These are phyloP conservation scores for Drosophila parthenogenetica DNA, from an alignment of 2,888 invertebrate species.

Conservation along the genomic window DNA sequence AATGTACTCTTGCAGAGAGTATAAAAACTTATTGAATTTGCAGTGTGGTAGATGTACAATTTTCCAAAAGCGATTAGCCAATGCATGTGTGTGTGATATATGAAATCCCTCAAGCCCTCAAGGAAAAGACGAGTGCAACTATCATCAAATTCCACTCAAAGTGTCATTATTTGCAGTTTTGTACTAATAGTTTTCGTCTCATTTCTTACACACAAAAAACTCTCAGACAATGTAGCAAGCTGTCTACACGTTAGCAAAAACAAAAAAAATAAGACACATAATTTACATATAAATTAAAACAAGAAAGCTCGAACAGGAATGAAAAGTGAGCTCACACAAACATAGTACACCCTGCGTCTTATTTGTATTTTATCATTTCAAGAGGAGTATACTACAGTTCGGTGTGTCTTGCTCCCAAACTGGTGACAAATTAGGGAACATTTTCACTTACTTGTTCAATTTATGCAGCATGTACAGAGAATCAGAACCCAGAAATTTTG, in stretches of 20 bases:
- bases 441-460: too few relatives aligned
- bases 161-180: constrained; percentile 75
- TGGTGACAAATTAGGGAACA: too few relatives aligned
- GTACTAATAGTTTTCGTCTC: constrained; percentile 56
- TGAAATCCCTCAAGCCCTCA: constrained; percentile 11
- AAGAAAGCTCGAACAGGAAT: constrained; percentile 50
- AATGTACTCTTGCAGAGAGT: too few relatives aligned
- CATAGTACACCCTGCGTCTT: not conserved
- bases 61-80: not conserved
- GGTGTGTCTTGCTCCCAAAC: too few relatives aligned
- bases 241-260: constrained; percentile 21
- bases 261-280: constrained; percentile 46
- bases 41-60: not conserved
- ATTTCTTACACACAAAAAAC: constrained; percentile 5
- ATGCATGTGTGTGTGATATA: not conserved
- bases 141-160: constrained; percentile 74
- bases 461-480: too few relatives aligned
- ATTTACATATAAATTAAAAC: constrained; percentile 80
- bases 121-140: constrained; percentile 30
- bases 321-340: not conserved
- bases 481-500: too few relatives aligned
- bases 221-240: constrained; percentile 34
- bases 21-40: too few relatives aligned
- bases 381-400: too few relatives aligned
- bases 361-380: too few relatives aligned